Base-by-base conservation (phyloP, 2,888 invertebrate species). In the Drosophila macrospina region DNA sequence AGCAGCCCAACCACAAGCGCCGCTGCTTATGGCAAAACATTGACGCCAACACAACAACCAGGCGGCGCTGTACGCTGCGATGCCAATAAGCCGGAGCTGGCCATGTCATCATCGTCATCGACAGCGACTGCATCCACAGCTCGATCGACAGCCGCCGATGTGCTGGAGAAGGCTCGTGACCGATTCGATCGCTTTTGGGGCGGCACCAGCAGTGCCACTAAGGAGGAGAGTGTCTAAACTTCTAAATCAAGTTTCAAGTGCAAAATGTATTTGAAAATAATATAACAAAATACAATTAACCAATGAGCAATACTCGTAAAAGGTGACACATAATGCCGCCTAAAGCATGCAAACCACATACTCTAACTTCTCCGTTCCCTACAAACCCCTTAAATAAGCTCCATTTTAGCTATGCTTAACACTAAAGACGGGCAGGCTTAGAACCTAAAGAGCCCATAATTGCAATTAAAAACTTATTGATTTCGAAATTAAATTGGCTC, bases 111-210 rank as follows among this genome's bases (percentile, higher is more conserved):
- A 47, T 73, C 84, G n/a, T 74, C 88, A 54, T 80, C 89, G 59
- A 88, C 89, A 55, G 82, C 84, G 39, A 89, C 90, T 39, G 77
- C 88, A 55, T 78, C 90, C 32, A 89, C 91, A 62, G 90, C 89
- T 57, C 89, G 91, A 55, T 89, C 84, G 62, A 89, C 91, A 50
- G 95, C 96, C 36, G 93, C 95, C 60, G 96, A 96, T 90, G 96
- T 96, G 69, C 93, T 97, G 76, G 96, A 96, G 91, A 95, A 95
- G 91, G 96, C 96, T 84, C 95, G 96, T 83, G 95, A 95, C 91
- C 95, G 96, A 84, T 96, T 97, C 91, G 97, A 97, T 92, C 95
- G 96, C 89, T 96, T 97, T 92, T 96, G 96, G 96, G 95, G 96
- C 88, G 94, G 62, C 67, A 66, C 69, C 88, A 94, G 56, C 71